These are phyloP conservation scores for Panonychus citri DNA, from an alignment of 1,140 invertebrate species.

Conservation along the genomic window DNA sequence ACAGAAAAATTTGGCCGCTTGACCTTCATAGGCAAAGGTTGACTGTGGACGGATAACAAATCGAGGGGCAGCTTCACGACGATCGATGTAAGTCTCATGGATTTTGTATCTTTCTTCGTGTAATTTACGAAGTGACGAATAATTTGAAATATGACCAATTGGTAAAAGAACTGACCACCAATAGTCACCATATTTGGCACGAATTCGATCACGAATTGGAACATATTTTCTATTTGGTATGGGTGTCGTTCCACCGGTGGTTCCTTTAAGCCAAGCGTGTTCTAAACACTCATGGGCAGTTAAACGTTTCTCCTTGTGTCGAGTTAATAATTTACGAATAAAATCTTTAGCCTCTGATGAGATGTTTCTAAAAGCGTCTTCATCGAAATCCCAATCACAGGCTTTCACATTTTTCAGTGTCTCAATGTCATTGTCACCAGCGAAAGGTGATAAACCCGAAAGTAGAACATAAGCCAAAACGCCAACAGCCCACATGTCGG, in stretches of 20 bases:
- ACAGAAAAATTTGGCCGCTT: slow-evolving; percentile 90
- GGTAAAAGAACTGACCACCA: slow-evolving; percentile 81
- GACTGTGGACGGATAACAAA: slow-evolving; percentile 91
- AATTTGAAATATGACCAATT: slow-evolving; percentile 86
- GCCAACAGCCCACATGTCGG: slow-evolving; percentile 99
- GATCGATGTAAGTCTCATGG: slow-evolving; percentile 82
- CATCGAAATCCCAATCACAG: slow-evolving; percentile 96
- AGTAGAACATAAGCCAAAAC: slow-evolving; percentile 89
- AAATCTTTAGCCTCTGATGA: slow-evolving; percentile 96
- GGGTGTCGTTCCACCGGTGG: slow-evolving; percentile 31
- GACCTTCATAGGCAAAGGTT: slow-evolving; percentile 85
- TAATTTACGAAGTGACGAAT: slow-evolving; percentile 84
- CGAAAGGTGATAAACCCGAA: slow-evolving; percentile 91
- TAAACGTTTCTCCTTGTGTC: slow-evolving; percentile 92
- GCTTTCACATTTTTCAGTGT: slow-evolving; percentile 93
- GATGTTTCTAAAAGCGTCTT: slow-evolving; percentile 63
- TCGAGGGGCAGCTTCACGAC: slow-evolving; percentile 82
- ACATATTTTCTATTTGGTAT: slow-evolving; percentile 61
- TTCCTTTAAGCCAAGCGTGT: slow-evolving; percentile 58
- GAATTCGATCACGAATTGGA: slow-evolving; percentile 59
- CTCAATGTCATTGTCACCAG: slow-evolving; percentile 92
- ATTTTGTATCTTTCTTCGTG: slow-evolving; percentile 90
- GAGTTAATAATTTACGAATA: slow-evolving; percentile 68
- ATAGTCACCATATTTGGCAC: slow-evolving; percentile 34
- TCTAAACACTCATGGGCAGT: slow-evolving; percentile 88